phyloP scores from a whole-genome alignment of 2,888 invertebrate species.

The Amorpha juglandis region DNA sequence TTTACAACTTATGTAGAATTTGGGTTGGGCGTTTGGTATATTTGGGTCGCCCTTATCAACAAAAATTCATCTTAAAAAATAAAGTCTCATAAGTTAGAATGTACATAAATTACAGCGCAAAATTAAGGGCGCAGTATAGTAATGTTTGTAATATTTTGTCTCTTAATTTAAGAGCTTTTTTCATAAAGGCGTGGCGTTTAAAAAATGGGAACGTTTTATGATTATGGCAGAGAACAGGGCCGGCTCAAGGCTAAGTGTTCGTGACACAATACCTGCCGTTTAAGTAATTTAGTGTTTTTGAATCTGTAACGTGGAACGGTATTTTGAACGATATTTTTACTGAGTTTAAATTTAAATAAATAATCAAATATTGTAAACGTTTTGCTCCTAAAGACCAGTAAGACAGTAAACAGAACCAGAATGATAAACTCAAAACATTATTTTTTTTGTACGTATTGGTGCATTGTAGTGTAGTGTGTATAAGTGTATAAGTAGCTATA shows the following conservation, averaged over 20 bases:
- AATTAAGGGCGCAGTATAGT: conserved; percentile 27
- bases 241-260: conserved; percentile 29
- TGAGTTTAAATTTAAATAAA: neutral
- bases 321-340: neutral
- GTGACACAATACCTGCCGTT: neutral
- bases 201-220: conserved; percentile 44
- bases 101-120: conserved; percentile 24
- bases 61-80: neutral
- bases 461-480: no score
- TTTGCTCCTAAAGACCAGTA: no score
- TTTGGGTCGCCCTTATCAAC: neutral
- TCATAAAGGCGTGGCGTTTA: conserved; percentile 44
- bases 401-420: no score
- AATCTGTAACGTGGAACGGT: neutral
- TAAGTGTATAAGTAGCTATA: no score
- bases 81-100: neutral
- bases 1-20: no score
- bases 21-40: neutral
- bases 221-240: conserved; percentile 38
- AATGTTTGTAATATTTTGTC: conserved; percentile 38
- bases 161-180: conserved; percentile 47
- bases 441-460: no score
- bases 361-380: no score
- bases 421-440: no score
- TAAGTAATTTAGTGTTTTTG: neutral